Percentiles rank a stretch among this genome's conserved stretches.
phyloP scores from a whole-genome alignment of 2,797 vertebrate genomes.

The Sylvia borin region DNA sequence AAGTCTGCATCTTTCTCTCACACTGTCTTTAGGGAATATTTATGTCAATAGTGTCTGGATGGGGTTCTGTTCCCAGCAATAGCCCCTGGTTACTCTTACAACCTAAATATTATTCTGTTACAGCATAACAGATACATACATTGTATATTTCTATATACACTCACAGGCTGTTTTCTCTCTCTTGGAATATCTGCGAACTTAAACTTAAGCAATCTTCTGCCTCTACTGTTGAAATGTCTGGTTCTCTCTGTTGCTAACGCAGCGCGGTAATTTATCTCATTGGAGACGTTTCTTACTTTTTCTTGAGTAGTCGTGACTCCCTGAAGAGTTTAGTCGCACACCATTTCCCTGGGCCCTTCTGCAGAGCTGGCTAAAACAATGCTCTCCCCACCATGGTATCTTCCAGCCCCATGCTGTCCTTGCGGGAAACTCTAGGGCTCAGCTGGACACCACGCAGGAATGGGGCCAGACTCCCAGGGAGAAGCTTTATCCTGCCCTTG shows the following conservation, averaged over 20 bases:
- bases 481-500: background rate
- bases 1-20: background rate
- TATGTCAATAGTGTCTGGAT: background rate
- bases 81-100: background rate
- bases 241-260: background rate
- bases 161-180: background rate
- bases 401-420: rapidly evolving
- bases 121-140: background rate
- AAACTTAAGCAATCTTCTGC: background rate
- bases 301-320: background rate
- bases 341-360: background rate
- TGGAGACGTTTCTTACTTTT: background rate
- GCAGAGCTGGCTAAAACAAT: background rate
- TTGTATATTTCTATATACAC: background rate
- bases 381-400: background rate
- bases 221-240: background rate
- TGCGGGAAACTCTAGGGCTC: background rate
- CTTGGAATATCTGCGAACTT: background rate
- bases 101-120: background rate
- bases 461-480: background rate
- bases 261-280: background rate
- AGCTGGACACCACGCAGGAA: background rate
- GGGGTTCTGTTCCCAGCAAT: background rate
- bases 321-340: background rate
- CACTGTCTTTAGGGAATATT: background rate